Conservation (phyloP, 2,888 invertebrate genomes). For the Pammene fasciana region DNA sequence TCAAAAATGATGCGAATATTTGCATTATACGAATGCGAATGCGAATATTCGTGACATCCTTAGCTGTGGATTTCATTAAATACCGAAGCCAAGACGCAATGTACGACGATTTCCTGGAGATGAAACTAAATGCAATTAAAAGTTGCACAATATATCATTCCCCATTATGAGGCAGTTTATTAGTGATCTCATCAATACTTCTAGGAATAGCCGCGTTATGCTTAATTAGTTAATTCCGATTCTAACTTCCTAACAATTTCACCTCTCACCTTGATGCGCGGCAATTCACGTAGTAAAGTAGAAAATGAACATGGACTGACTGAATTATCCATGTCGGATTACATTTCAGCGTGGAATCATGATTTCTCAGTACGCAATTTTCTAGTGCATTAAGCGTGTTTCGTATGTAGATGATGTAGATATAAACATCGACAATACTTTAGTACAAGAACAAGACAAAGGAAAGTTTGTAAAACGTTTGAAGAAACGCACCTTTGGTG, state of each 20-base stretch:
- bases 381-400: background rate
- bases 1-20: too few species aligned
- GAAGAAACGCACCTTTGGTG: background rate
- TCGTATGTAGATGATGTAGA: background rate
- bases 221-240: constrained; percentile 7
- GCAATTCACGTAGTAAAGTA: constrained; percentile 31
- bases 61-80: too few species aligned
- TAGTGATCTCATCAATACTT: constrained; percentile 17
- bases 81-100: too few species aligned
- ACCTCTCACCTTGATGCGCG: constrained; percentile 28
- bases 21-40: too few species aligned
- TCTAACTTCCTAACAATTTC: constrained; percentile 36
- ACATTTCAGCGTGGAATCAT: constrained; percentile 28
- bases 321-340: constrained; percentile 36
- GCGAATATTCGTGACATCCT: too few species aligned
- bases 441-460: background rate
- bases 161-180: constrained; percentile 2
- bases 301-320: constrained; percentile 16
- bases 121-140: constrained; percentile 8
- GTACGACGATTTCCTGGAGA: background rate
- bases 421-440: background rate
- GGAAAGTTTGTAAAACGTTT: too few species aligned
- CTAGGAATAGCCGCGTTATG: background rate
- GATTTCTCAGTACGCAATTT: constrained; percentile 18
- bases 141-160: background rate